Base-by-base conservation (phyloP, 2,888 invertebrate species). In the Euplagia quadripunctaria region DNA sequence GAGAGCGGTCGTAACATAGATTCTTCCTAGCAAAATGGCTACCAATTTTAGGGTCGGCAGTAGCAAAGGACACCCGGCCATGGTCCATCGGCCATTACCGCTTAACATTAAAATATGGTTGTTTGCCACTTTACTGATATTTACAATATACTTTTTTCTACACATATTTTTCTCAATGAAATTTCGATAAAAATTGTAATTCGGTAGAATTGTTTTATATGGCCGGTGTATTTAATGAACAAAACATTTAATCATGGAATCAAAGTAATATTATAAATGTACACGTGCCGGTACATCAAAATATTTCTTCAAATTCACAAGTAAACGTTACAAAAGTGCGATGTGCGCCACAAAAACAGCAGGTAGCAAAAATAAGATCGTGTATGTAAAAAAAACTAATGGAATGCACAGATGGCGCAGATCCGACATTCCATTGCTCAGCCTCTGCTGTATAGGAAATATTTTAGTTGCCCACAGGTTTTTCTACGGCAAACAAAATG, bases 321-420 rank as follows among this genome's bases (percentile, higher is more conserved):
- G 80, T 86, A 82, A 89, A 88, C 79, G 84, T 85, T 88, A 90
- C 89, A 92, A 91, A 31, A 90, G 88, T 88, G 82, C 81, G 82
- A 91, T 90, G 88, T 88, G 81, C 81, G 82, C 84, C 85, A 88
- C 85, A 89, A 91, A 93, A 90, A 89, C 89, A 88, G 92, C 95
- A 95, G 95, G 95, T 96, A 95, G 93, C 93, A 90, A 93, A 93
- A 93, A 91, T 87, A 79, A 87, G 89, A 90, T 86, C 86, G 88
- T 86, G 79, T 83, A 81, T 78, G 80, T 87, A 89, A 91, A 93
- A 91, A 74, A 94, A 91, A 86, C 81, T 83, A 82, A 82, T 87
- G 94, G 95, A 95, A 96, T 95, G 94, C 93, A 92, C 95, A 95
- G 94, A 95, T 96, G 95, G 93, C 89, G 92, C 89, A 88, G 92